Conservation (phyloP, 1,140 invertebrate species). For the Brachionus plicatilis region DNA sequence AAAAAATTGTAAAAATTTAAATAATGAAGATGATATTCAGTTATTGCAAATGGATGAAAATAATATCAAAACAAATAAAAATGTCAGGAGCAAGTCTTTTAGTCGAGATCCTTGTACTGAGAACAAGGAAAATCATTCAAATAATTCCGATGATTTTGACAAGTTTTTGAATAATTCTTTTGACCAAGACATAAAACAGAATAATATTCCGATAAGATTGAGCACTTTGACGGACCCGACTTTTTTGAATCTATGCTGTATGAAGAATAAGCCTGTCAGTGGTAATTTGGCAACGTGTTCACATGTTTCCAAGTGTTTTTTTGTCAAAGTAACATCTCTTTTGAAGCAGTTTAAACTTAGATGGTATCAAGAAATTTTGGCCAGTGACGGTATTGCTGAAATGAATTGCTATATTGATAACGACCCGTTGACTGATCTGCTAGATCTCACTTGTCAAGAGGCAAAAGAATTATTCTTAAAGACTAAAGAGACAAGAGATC, state of each 20-base stretch:
- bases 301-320: neutral
- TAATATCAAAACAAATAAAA: neutral
- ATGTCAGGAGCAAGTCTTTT: no score
- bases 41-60: neutral
- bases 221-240: neutral
- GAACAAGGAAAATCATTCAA: neutral
- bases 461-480: slow-evolving; percentile 2
- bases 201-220: neutral
- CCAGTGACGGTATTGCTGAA: neutral
- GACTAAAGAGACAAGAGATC: neutral
- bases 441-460: neutral
- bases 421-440: neutral
- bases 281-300: neutral
- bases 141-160: neutral
- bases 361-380: slow-evolving; percentile 22
- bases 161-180: neutral
- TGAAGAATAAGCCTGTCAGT: neutral
- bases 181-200: neutral
- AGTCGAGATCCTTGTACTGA: neutral
- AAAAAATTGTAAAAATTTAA: neutral
- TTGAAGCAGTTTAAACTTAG: neutral
- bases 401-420: neutral
- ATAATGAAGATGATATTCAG: neutral
- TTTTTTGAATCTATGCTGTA: slow-evolving; percentile 1
- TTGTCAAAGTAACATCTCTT: neutral